phyloP scores from a whole-genome alignment of 2,797 vertebrate species.

The Vipera latastei region DNA sequence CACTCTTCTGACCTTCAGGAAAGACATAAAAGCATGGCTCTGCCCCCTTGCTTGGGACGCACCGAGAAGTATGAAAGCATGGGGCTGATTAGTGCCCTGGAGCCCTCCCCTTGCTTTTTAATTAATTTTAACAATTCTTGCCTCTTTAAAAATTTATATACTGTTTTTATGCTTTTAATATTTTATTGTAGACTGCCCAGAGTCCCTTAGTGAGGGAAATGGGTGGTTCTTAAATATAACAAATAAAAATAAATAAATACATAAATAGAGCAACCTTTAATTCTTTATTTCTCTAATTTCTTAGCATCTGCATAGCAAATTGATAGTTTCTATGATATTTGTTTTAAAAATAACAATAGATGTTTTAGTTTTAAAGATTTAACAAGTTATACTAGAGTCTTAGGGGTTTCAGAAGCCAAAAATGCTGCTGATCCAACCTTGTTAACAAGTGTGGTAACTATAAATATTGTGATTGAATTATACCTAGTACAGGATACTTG shows the following conservation, averaged over 20 bases:
- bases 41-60: background rate
- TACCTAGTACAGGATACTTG: background rate
- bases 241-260: background rate
- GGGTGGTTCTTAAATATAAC: background rate
- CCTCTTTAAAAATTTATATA: background rate
- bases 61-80: background rate
- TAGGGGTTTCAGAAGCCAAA: background rate
- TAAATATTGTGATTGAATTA: background rate
- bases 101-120: background rate
- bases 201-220: background rate
- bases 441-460: background rate
- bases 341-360: background rate
- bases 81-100: background rate
- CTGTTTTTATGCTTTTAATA: background rate
- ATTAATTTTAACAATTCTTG: background rate
- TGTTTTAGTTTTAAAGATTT: background rate
- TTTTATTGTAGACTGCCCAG: background rate
- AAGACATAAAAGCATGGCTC: background rate
- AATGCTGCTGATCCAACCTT: background rate
- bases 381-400: background rate
- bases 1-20: background rate
- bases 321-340: no score
- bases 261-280: background rate
- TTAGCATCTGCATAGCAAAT: background rate
- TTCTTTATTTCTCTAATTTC: background rate